phyloP scores from a whole-genome alignment of 2,113 vertebrate species.

The Cheirogaleus medius region DNA sequence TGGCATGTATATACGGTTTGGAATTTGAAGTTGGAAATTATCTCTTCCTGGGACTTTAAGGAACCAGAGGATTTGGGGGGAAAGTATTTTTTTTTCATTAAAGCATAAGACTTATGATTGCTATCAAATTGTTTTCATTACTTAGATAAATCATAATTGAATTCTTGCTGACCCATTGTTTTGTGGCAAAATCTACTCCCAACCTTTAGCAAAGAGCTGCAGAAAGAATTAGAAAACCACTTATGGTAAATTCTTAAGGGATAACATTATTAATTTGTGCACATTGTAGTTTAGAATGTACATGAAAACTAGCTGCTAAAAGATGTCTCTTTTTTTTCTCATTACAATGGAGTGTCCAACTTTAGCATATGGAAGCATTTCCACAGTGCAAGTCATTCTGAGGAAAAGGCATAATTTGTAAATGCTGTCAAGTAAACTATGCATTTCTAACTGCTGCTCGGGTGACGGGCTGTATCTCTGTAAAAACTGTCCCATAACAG shows the following conservation, averaged over 20 bases:
- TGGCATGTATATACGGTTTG: neutral
- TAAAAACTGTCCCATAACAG: neutral
- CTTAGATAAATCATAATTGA: constrained; percentile 29
- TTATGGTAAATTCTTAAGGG: constrained; percentile 48
- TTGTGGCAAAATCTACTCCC: constrained; percentile 7
- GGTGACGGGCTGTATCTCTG: neutral
- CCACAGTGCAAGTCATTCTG: constrained; percentile 39
- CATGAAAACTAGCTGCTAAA: constrained; percentile 34
- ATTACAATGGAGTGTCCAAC: constrained; percentile 24
- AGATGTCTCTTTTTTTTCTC: constrained; percentile 9
- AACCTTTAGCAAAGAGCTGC: neutral
- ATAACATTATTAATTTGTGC: constrained; percentile 46
- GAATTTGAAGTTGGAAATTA: constrained; percentile 16
- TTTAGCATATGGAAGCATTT: constrained; percentile 73
- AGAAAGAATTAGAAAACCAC: constrained; percentile 46
- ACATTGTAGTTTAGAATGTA: neutral
- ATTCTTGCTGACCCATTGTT: neutral
- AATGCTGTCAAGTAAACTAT: constrained; percentile 69
- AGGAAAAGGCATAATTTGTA: constrained; percentile 68
- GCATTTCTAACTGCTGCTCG: neutral
- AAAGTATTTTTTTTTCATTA: neutral
- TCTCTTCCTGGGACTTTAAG: neutral
- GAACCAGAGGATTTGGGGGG: neutral
- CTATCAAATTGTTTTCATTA: constrained; percentile 36
- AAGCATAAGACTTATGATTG: neutral